phyloP scores from a whole-genome alignment of 2,797 vertebrate genomes.

The Mus spretus region DNA sequence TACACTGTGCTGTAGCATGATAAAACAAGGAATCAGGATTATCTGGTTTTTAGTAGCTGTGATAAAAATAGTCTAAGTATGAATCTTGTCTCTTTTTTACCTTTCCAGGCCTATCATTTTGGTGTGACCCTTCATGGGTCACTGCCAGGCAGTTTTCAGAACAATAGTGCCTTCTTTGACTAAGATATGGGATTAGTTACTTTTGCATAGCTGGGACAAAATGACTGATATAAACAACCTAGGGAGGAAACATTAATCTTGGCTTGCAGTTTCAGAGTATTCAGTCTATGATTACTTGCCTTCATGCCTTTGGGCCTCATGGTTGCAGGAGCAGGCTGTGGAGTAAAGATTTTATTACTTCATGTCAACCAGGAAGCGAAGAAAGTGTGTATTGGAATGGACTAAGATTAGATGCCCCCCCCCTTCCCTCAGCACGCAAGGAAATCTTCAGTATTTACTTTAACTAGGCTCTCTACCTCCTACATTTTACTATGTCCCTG shows the following conservation, averaged over 20 bases:
- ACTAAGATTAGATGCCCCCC: not conserved
- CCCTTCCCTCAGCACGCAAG: not conserved
- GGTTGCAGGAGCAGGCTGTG: not conserved
- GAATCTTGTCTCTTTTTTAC: not conserved
- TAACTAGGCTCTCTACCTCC: not conserved
- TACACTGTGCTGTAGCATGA: conserved; percentile 28
- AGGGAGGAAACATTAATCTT: not conserved
- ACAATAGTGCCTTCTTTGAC: not conserved
- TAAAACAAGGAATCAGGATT: conserved; percentile 28
- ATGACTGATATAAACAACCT: not conserved
- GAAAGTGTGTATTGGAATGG: not conserved
- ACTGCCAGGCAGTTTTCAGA: conserved; percentile 20
- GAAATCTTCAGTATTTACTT: not conserved
- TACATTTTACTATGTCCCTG: not conserved
- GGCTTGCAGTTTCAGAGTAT: not conserved
- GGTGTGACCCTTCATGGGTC: not conserved
- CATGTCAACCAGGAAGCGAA: not conserved
- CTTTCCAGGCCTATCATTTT: conserved; percentile 18
- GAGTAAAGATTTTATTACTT: not conserved
- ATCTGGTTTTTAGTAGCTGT: not conserved
- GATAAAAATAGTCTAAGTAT: conserved; percentile 65
- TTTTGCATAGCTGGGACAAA: not conserved
- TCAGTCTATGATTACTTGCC: not conserved
- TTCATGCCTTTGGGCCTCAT: not conserved
- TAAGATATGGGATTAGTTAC: not conserved